phyloP scores from a whole-genome alignment of 2,888 invertebrate genomes.

The Drosophila multiciliata region DNA sequence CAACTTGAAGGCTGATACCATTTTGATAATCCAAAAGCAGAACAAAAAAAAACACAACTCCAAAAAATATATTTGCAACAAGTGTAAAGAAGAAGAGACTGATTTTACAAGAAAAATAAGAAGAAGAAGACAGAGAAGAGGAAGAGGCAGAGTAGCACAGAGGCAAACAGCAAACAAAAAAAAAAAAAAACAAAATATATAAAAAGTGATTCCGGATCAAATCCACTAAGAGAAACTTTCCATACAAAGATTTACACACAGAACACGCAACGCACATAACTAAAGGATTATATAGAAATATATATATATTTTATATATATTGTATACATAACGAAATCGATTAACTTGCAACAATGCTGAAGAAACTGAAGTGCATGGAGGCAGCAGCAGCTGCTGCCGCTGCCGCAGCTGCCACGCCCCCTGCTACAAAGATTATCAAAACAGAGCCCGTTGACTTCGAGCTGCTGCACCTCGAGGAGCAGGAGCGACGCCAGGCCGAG shows the following conservation, averaged over 20 bases:
- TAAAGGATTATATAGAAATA: conserved; percentile 18
- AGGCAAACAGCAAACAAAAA: conserved; percentile 37
- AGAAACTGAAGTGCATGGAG: conserved; percentile 83
- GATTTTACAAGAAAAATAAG: conserved; percentile 64
- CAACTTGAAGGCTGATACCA: conserved; percentile 80
- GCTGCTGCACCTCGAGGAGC: conserved; percentile 67
- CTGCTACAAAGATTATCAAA: conserved; percentile 77
- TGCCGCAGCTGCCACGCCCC: conserved; percentile 16
- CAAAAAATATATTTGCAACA: conserved; percentile 55
- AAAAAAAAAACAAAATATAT: not conserved
- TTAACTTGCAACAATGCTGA: conserved; percentile 74
- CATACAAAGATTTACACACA: conserved; percentile 21
- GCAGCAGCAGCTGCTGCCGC: conserved; percentile 55
- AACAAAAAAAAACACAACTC: conserved; percentile 32
- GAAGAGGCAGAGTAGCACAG: conserved; percentile 16
- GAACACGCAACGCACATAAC: conserved; percentile 22
- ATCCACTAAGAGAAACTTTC: conserved; percentile 64
- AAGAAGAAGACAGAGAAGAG: conserved; percentile 9
- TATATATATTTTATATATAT: conserved; percentile 6
- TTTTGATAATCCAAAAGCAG: conserved; percentile 66
- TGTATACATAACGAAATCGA: conserved; percentile 13
- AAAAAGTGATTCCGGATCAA: conserved; percentile 74
- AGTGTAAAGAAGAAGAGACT: conserved; percentile 81
- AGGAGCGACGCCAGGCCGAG: conserved; percentile 38
- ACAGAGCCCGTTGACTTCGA: conserved; percentile 84